Percentiles rank a stretch among this genome's conserved stretches.
Evolutionary conservation across 1,140 invertebrate genomes (phyloP).

Genomic region (Drosophila subpulchrella): DNA sequence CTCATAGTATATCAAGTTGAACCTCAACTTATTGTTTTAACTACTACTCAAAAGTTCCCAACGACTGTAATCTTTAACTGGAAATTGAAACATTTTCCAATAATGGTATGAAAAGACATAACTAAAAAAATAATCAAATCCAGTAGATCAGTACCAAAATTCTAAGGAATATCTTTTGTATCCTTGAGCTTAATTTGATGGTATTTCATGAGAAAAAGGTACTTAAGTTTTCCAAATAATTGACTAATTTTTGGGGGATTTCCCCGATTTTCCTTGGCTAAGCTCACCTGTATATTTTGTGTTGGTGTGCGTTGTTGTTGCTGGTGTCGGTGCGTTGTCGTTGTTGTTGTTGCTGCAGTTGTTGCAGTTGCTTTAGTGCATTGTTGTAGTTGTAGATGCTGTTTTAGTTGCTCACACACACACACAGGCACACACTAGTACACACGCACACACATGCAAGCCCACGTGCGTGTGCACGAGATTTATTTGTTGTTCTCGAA

Average conservation of each 20-base stretch:
- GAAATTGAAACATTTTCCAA: no score
- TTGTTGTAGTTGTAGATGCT: slow-evolving; percentile 22
- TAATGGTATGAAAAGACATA: no score
- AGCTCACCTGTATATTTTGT: slow-evolving; percentile 11
- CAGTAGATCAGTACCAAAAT: neutral
- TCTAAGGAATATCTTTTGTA: neutral
- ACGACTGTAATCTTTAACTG: no score
- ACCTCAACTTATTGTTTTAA: no score
- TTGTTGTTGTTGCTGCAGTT: slow-evolving; percentile 7
- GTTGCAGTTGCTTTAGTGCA: slow-evolving; percentile 15
- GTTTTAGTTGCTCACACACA: slow-evolving; percentile 24
- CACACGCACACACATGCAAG: slow-evolving; percentile 33
- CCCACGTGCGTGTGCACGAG: slow-evolving; percentile 21
- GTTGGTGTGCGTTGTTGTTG: neutral
- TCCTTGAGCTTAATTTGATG: neutral
- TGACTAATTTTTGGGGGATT: neutral
- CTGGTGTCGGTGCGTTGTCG: slow-evolving; percentile 13
- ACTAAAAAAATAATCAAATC: no score
- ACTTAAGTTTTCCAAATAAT: neutral
- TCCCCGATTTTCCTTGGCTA: neutral
- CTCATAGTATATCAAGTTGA: no score
- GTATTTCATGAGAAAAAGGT: neutral
- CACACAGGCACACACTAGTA: slow-evolving; percentile 33
- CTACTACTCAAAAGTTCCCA: no score
- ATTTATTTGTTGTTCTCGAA: slow-evolving; percentile 33